Evolutionary conservation across 1,140 invertebrate genomes (phyloP), one percentile per base, ranked within the genome.

Genomic region (Caenorhabditis latens): DNA sequence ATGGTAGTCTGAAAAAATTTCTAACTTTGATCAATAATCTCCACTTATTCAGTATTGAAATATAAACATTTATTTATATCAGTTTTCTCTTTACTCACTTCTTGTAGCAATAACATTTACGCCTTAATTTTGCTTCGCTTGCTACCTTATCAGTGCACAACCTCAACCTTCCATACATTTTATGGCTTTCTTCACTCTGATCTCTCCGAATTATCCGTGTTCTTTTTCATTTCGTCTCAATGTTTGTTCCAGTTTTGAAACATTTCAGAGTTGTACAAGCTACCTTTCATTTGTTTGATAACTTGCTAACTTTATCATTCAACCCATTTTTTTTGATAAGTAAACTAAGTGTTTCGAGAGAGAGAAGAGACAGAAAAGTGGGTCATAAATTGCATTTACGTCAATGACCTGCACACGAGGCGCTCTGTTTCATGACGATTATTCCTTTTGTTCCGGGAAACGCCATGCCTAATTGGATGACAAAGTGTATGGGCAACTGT

Each of bases 381-480:
- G 71, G 71, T 79, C 71, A 79, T 79, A 79, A 79, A 79, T 79
- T 79, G 43, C 71, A 79, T 79, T 79, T 79, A 79, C 71, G 71
- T 79, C 71, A 79, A 79, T 79, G 71, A 79, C 71, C 71, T 79
- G 71, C 46, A 79, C 71, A 53, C 32, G 71, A 53, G 7, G 19
- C 71, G 16, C 71, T 75, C 24, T 75, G 40, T n/a, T 75, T 75
- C 67, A 48, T 75, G 67, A 48, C 19, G 67, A 46, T 75, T 75
- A 75, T 75, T 75, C 43, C n/a, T 21, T 24, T 21, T 16, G 71
- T 79, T 79, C 71, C 71, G 71, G 71, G 71, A 79, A 79, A 48
- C 71, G 71, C 71, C 71, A 50, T 79, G 46, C 65, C 19, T 71
- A 79, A 79, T 50, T 79, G 71, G 19, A 79, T 79, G 71, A 79